Conservation (phyloP, 2,797 vertebrate species). For the Liasis olivaceus region DNA sequence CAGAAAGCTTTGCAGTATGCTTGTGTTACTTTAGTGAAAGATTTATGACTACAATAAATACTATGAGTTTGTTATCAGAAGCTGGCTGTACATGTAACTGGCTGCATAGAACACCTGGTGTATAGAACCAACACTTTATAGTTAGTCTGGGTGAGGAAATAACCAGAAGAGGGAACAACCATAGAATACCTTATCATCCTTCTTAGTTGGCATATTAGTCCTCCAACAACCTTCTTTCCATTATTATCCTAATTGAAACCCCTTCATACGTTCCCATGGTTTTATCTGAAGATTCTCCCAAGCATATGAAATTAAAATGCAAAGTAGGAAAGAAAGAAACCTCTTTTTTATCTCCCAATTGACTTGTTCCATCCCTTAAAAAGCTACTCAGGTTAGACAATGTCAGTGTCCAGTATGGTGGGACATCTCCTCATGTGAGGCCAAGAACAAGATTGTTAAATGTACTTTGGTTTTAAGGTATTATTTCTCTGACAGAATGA, state of each 20-base stretch:
- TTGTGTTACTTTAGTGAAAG: not conserved
- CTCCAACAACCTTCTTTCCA: not conserved
- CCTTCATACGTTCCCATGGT: not conserved
- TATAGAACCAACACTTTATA: not conserved
- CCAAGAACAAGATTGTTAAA: not conserved
- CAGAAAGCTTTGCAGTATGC: not conserved
- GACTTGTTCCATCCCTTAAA: not conserved
- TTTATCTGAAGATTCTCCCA: not conserved
- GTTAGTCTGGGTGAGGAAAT: not conserved
- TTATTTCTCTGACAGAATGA: conserved; percentile 34
- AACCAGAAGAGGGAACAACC: not conserved
- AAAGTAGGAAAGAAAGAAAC: not conserved
- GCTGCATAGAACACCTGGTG: not conserved
- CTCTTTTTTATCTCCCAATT: not conserved
- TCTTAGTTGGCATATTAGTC: not conserved
- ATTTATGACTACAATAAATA: not conserved
- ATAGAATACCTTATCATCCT: not conserved
- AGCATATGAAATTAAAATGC: not conserved
- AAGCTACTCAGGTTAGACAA: not conserved
- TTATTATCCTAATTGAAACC: not conserved
- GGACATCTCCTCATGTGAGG: not conserved
- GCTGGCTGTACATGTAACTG: not conserved
- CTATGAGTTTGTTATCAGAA: not conserved
- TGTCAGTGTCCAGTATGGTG: not conserved
- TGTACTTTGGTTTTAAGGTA: conserved; percentile 29